Conservation (phyloP, 1,140 invertebrate genomes). For the Rhopalosiphum padi region DNA sequence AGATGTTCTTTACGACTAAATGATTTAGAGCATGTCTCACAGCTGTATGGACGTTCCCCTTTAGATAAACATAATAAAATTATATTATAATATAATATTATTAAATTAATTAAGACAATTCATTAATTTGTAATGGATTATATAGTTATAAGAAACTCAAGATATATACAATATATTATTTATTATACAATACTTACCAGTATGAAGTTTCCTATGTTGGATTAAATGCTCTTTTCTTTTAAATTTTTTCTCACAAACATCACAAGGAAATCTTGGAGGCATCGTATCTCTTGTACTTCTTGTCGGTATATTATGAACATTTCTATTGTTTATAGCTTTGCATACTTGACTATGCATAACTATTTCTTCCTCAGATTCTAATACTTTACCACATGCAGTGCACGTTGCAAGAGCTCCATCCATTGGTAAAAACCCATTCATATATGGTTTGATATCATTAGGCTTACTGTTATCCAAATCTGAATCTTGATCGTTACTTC, state of each 20-base stretch:
- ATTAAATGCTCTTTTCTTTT: slow-evolving; percentile 71
- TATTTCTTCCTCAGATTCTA: slow-evolving; percentile 60
- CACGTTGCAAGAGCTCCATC: slow-evolving; percentile 58
- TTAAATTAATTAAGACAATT: background rate
- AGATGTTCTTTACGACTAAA: slow-evolving; percentile 78
- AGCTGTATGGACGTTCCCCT: slow-evolving; percentile 77
- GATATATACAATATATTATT: background rate
- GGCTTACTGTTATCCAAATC: slow-evolving; percentile 44
- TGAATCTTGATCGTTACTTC: slow-evolving; percentile 52
- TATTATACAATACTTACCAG: slow-evolving; percentile 61
- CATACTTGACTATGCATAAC: slow-evolving; percentile 58
- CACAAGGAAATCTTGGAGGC: slow-evolving; percentile 63
- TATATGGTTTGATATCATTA: slow-evolving; percentile 17
- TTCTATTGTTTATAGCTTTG: slow-evolving; percentile 38
- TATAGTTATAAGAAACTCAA: background rate
- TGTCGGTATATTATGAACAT: background rate
- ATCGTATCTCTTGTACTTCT: slow-evolving; percentile 30
- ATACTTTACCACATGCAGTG: slow-evolving; percentile 61
- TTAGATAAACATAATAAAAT: background rate
- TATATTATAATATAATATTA: too few relatives aligned
- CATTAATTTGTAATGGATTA: background rate
- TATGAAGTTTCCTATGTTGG: slow-evolving; percentile 75
- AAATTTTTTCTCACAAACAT: slow-evolving; percentile 69
- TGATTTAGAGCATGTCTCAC: slow-evolving; percentile 73
- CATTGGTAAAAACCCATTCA: slow-evolving; percentile 41